These are phyloP conservation scores for Glandiceps talaboti DNA, from an alignment of 53 echinoderm and acorn worm species.

Conservation along the genomic window DNA sequence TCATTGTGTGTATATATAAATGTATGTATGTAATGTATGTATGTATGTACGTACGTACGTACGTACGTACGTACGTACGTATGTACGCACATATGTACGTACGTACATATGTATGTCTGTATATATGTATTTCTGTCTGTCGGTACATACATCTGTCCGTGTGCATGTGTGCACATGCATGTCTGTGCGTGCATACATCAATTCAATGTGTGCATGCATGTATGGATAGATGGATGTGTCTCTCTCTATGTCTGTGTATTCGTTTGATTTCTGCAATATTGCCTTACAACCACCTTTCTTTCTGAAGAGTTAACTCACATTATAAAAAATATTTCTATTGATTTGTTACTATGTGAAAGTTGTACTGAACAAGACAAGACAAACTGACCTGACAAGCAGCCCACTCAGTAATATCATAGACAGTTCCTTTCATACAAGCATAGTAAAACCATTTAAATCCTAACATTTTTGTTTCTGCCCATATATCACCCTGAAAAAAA, in stretches of 20 bases:
- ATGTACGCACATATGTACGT: not conserved
- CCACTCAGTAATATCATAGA: conserved; percentile 77
- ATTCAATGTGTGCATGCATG: too few relatives aligned
- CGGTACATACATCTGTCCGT: not conserved
- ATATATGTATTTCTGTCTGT: not conserved
- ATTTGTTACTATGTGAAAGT: not conserved
- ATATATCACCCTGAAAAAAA: conserved; percentile 43
- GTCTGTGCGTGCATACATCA: too few relatives aligned
- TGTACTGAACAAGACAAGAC: not conserved
- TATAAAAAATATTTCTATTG: too few relatives aligned
- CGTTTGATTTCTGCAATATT: too few relatives aligned
- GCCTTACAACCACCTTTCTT: too few relatives aligned
- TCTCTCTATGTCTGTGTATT: too few relatives aligned
- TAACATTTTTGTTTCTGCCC: conserved; percentile 47
- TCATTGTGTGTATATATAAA: not conserved
- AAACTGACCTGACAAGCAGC: conserved; percentile 59
- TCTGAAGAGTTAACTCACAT: too few relatives aligned
- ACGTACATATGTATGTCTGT: not conserved
- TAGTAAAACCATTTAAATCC: conserved; percentile 54
- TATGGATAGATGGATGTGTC: too few relatives aligned
- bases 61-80: not conserved
- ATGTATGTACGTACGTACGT: not conserved
- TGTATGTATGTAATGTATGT: not conserved
- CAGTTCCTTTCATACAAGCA: conserved; percentile 35
- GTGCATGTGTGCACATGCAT: not conserved